Base-by-base conservation (phyloP, 2,113 vertebrate species). In the Struthio camelus region DNA sequence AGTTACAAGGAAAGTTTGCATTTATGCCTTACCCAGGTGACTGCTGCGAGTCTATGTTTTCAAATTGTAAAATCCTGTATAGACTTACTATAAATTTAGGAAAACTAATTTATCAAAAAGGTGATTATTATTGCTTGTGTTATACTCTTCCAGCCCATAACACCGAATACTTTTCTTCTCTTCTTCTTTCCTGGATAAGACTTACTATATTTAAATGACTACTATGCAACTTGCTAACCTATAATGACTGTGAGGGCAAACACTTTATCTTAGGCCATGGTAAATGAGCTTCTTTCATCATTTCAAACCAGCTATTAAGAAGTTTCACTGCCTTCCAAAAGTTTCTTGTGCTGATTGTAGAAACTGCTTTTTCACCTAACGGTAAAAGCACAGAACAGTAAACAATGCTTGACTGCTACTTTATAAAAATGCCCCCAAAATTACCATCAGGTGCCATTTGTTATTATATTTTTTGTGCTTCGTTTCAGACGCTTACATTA, bases 401-500 rank as follows among this genome's bases (percentile, higher is more conserved):
- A 96, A 95, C 30, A 94, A 48, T 34, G 75, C 14, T 80, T 1
- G 7, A 27, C 54, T 77, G 9, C 40, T 62, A 80, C 17, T 91
- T 87, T 80, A 78, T 1, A 2, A 67, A 67, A 58, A 81, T 38
- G 62, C 61, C 27, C 27, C 53, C 27, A 89, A 82, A 86, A 8
- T 50, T 83, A 59, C 53, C 66, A 56, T 72, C 73, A 59, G 8
- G 19, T 91, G 81, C 65, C 64, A 83, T 78, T 73, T 82, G 66
- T 67, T 83, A 83, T 53, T 85, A 8, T 56, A 85, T 65, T 89
- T 56, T 78, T 87, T 75, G 51, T 61, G 85, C 48, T 95, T 95
- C 91, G 72, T 94, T 95, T 95, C 91, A 94, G 79, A 38, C 30
- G 40, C 11, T 64, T 64, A 5, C 70, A 34, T 93, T 94, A 71